These are phyloP conservation scores for Trachelus iudaicus DNA, from an alignment of 2,888 invertebrate genomes.

Conservation along the genomic window DNA sequence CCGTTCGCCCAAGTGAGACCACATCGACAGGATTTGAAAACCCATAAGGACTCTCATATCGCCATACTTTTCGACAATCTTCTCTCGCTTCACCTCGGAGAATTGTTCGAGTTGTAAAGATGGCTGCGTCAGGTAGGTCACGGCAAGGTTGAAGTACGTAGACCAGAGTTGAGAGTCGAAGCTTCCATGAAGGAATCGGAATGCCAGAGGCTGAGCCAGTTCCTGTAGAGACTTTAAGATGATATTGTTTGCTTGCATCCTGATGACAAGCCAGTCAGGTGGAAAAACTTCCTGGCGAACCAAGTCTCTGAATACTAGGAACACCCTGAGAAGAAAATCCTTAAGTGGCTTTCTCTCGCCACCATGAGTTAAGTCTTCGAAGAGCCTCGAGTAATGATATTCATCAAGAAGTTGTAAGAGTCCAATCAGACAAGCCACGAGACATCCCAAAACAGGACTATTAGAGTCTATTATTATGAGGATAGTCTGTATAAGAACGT, in stretches of 20 bases:
- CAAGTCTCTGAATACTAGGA: conserved; percentile 83
- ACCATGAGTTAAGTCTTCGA: conserved; percentile 79
- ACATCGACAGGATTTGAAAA: conserved; percentile 89
- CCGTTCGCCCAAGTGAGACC: conserved; percentile 88
- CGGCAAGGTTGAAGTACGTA: conserved; percentile 83
- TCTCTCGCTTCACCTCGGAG: conserved; percentile 82
- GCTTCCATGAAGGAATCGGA: conserved; percentile 79
- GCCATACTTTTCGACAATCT: conserved; percentile 82
- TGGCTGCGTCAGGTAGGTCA: conserved; percentile 83
- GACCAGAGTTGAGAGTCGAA: conserved; percentile 75
- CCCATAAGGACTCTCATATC: conserved; percentile 95
- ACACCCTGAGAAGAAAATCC: conserved; percentile 85
- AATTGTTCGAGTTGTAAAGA: conserved; percentile 84
- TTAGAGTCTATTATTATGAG: conserved; percentile 84
- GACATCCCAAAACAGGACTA: conserved; percentile 78
- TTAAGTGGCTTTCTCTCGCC: conserved; percentile 83
- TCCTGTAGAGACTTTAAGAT: conserved; percentile 88
- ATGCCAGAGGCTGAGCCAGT: conserved; percentile 87
- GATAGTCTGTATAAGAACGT: conserved; percentile 87
- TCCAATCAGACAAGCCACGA: conserved; percentile 89
- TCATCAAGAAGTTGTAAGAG: conserved; percentile 88
- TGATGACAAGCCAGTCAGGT: conserved; percentile 90
- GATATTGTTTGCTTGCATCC: conserved; percentile 88
- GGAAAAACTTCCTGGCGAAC: conserved; percentile 85
- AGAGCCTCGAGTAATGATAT: conserved; percentile 86